These are phyloP conservation scores for Philonicus albiceps DNA, from an alignment of 2,888 invertebrate genomes.

Conservation along the genomic window DNA sequence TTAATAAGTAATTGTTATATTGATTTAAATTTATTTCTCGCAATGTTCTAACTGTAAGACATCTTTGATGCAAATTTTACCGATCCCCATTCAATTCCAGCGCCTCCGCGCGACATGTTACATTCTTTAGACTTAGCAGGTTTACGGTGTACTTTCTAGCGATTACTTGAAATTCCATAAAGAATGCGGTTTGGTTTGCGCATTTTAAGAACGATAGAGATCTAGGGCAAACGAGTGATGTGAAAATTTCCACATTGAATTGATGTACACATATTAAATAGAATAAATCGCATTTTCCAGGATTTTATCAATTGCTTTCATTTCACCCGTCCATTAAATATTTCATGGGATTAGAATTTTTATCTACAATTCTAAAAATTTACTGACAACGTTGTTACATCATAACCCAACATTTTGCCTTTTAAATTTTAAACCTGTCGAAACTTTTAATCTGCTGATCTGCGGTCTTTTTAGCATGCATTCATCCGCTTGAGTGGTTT, in stretches of 20 bases:
- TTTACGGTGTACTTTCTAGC: slow-evolving; percentile 13
- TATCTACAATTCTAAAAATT: no score
- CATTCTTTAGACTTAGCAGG: slow-evolving; percentile 30
- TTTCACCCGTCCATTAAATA: neutral
- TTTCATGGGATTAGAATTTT: neutral
- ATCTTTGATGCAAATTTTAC: neutral
- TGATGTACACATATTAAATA: slow-evolving; percentile 17
- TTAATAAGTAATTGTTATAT: slow-evolving; percentile 30
- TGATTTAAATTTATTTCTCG: slow-evolving; percentile 15
- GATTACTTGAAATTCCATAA: slow-evolving; percentile 13
- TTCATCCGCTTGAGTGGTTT: neutral
- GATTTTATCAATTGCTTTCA: neutral
- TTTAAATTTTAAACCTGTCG: no score
- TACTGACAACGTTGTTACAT: no score
- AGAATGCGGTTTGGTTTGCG: neutral
- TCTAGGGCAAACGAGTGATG: neutral
- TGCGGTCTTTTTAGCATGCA: no score
- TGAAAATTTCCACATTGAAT: neutral
- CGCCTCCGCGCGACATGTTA: neutral
- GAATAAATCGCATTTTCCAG: slow-evolving; percentile 34
- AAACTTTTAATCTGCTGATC: no score
- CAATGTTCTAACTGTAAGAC: slow-evolving; percentile 29
- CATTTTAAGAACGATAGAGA: neutral
- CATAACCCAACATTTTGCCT: no score
- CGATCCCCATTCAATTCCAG: slow-evolving; percentile 8